Base-by-base conservation (phyloP, 2,888 invertebrate species). In the Glaucopsyche alexis region DNA sequence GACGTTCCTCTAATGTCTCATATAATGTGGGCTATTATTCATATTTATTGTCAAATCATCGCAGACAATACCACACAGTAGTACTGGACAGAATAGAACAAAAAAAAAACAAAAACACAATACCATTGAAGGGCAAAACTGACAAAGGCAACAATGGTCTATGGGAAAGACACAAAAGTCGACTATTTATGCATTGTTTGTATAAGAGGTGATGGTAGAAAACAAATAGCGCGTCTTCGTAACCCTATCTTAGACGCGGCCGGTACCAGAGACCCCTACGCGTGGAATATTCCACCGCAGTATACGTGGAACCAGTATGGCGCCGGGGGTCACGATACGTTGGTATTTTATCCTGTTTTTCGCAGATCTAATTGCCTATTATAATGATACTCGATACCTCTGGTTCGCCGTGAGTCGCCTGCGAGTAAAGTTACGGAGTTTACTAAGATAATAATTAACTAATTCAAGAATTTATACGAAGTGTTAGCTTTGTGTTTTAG, bases 361-460 rank as follows among this genome's bases (percentile, higher is more conserved):
- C 83, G 85, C 83, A 85, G 84, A 84, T 88, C 86, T 92, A 90
- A 92, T 92, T 92, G 91, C 87, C 89, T 81, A 91, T 93, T 92
- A 93, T 89, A 91, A 91, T 86, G 91, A 88, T 87, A 93, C 88
- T 85, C 84, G 91, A 91, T 89, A 88, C 82, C 82, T 79, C 82
- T 84, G 74, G 75, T 75, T 64, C 65, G 71, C 74, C 74, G 74
- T 75, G 74, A 73, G 74, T 75, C 77, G 77, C 74, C 75, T 73
- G 49, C 73, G 70, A 72, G 72, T 75, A 70, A 74, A 73, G 74
- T 75, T 75, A 75, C 75, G 49, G 71, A 66, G 29, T 38, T 38
- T 66, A 49, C 49, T 52, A 40, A 66, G 42, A 66, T 50, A 19
- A 52, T 50, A 19, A 52, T 50, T 72, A 72, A 72, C 66, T 40